Percentiles rank a stretch among this genome's conserved stretches.
These are phyloP conservation scores for Apolygus lucorum DNA, from an alignment of 1,140 invertebrate species.

Conservation along the genomic window DNA sequence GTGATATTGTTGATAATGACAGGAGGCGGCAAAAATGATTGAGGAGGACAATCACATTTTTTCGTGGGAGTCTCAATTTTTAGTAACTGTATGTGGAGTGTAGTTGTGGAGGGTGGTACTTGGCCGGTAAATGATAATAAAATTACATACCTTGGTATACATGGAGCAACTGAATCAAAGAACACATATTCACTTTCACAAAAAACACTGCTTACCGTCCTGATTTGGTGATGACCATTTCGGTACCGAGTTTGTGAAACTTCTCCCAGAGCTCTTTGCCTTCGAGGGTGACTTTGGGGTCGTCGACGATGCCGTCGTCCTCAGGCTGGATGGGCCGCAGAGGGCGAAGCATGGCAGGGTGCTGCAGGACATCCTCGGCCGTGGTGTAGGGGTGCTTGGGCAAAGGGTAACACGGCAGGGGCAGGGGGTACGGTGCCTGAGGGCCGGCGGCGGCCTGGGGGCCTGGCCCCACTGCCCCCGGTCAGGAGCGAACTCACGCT, in stretches of 20 bases:
- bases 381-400: slow-evolving; percentile 51
- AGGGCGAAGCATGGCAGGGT: slow-evolving; percentile 58
- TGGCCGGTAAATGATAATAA: not conserved
- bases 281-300: slow-evolving; percentile 94
- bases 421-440: slow-evolving; percentile 30
- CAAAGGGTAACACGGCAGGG: slow-evolving; percentile 33
- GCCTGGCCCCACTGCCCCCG: slow-evolving; percentile 44
- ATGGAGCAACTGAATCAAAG: not conserved
- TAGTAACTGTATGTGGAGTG: too few species aligned
- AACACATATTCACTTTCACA: not conserved
- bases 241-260: slow-evolving; percentile 95
- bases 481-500: slow-evolving; percentile 82
- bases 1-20: too few species aligned
- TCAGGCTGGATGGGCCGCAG: slow-evolving; percentile 72
- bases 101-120: too few species aligned
- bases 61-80: too few species aligned
- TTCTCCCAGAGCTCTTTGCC: slow-evolving; percentile 97
- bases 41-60: too few species aligned
- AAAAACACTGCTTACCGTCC: slow-evolving; percentile 72
- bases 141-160: not conserved
- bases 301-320: slow-evolving; percentile 90
- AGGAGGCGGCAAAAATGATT: too few species aligned
- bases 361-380: slow-evolving; percentile 64
- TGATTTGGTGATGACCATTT: slow-evolving; percentile 99
- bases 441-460: slow-evolving; percentile 40